Conservation (phyloP, 2,113 vertebrate species). For the Eretmochelys imbricata region DNA sequence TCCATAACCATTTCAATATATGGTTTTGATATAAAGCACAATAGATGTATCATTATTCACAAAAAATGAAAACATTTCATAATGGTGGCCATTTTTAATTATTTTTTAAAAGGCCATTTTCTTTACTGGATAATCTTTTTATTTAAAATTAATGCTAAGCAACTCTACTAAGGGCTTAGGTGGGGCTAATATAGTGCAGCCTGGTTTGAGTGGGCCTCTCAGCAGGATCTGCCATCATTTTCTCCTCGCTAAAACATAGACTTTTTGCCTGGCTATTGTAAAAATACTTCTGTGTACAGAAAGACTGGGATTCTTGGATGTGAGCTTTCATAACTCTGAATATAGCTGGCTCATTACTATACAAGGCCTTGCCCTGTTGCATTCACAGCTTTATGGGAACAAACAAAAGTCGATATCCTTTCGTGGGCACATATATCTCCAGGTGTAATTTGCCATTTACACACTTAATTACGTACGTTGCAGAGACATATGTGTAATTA, state of each 20-base stretch:
- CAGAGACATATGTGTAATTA: neutral
- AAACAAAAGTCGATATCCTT: neutral
- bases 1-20: neutral
- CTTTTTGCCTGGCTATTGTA: neutral
- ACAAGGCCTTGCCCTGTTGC: neutral
- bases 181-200: neutral
- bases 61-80: neutral
- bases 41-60: neutral
- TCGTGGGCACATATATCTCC: neutral
- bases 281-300: neutral
- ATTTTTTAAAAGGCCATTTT: neutral
- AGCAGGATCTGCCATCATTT: neutral
- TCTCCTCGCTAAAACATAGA: neutral
- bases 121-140: neutral
- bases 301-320: neutral
- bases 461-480: neutral
- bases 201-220: neutral
- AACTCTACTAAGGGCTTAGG: neutral
- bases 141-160: neutral
- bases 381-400: neutral
- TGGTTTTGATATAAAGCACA: neutral
- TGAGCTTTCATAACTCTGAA: neutral
- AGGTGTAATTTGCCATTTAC: neutral
- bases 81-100: neutral
- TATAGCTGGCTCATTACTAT: neutral